phyloP scores from a whole-genome alignment of 2,888 invertebrate genomes.

The Myathropa florea region DNA sequence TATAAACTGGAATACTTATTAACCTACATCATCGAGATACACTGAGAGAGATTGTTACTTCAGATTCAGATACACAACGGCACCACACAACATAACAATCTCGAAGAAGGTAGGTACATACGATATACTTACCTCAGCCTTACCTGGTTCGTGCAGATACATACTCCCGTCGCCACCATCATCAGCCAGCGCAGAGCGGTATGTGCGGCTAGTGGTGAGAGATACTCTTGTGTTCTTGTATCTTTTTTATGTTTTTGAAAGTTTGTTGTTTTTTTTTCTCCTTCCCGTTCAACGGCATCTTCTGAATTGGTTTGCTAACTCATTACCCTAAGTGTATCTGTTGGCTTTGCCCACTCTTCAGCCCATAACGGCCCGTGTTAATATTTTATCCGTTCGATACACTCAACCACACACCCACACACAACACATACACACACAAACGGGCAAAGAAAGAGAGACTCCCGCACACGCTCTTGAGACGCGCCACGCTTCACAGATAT shows the following conservation, averaged over 20 bases:
- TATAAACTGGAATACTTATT: constrained; percentile 69
- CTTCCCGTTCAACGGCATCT: constrained; percentile 15
- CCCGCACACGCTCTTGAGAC: not conserved
- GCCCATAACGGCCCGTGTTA: constrained; percentile 8
- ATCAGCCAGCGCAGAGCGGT: not conserved
- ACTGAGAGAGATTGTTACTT: constrained; percentile 38
- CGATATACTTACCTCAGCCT: not conserved
- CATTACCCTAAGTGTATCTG: constrained; percentile 56
- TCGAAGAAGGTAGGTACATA: not conserved
- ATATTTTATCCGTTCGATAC: constrained; percentile 26
- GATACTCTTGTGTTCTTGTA: not conserved
- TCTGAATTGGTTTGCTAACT: constrained; percentile 40
- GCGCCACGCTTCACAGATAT: not conserved
- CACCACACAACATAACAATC: not conserved
- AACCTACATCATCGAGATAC: constrained; percentile 62
- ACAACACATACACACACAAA: not conserved
- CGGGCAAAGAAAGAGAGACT: not conserved
- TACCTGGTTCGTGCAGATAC: not conserved
- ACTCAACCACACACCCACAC: no score
- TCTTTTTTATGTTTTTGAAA: constrained; percentile 6
- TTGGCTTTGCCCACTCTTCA: constrained; percentile 4
- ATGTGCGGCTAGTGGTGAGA: constrained; percentile 22
- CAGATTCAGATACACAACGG: constrained; percentile 15
- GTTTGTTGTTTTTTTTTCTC: not conserved
- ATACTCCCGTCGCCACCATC: not conserved